Conservation (phyloP, 2,888 invertebrate species). For the Conomelus anceps region DNA sequence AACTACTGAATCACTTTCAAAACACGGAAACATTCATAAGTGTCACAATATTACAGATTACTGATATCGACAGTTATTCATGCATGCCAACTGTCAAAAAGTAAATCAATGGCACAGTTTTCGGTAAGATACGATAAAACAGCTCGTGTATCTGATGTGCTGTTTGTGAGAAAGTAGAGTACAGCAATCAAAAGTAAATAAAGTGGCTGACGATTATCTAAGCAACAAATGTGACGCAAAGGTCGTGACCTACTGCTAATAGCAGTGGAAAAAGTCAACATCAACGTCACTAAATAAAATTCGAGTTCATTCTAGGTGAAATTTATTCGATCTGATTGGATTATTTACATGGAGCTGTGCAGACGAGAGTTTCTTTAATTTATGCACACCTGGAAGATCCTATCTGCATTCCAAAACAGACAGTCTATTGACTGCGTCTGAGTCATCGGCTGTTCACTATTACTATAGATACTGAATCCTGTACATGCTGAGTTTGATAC, state of each 20-base stretch:
- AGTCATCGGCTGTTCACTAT: neutral
- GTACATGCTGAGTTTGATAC: neutral
- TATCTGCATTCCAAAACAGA: neutral
- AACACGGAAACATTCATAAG: neutral
- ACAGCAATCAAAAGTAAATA: neutral
- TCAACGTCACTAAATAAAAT: neutral
- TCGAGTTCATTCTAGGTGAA: neutral
- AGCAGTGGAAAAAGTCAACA: neutral
- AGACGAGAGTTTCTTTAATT: neutral
- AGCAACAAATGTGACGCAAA: neutral
- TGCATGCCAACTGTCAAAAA: neutral
- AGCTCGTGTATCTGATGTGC: neutral
- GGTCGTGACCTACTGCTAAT: neutral
- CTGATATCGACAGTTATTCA: neutral
- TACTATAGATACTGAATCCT: neutral
- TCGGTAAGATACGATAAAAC: neutral
- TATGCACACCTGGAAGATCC: neutral
- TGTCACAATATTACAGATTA: neutral
- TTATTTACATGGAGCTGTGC: neutral
- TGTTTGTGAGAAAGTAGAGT: neutral
- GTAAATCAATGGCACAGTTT: neutral
- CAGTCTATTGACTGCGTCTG: neutral
- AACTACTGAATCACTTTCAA: neutral
- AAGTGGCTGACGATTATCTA: neutral
- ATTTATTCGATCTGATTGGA: neutral